Conservation (phyloP, 2,113 vertebrate species). For the Platysternon megacephalum region DNA sequence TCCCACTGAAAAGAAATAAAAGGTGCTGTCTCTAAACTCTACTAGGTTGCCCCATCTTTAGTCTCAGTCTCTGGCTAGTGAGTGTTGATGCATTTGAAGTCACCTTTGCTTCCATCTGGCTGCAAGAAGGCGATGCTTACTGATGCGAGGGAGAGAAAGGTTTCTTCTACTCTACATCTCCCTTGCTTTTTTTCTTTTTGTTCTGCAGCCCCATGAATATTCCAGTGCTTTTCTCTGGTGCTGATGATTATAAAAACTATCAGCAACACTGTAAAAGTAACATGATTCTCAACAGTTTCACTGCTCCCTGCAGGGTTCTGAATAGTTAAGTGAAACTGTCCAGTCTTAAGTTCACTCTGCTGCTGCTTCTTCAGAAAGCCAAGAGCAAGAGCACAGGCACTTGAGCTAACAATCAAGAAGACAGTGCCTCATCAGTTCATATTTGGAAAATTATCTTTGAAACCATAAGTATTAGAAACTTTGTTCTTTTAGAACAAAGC, state of each 20-base stretch:
- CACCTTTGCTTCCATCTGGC: not conserved
- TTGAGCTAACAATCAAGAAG: not conserved
- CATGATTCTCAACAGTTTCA: not conserved
- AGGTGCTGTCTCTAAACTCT: not conserved
- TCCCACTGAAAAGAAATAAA: not conserved
- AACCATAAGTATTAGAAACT: not conserved
- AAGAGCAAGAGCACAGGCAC: not conserved
- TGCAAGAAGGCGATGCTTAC: not conserved
- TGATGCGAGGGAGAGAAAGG: not conserved
- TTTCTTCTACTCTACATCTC: not conserved
- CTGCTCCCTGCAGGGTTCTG: not conserved
- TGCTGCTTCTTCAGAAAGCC: not conserved
- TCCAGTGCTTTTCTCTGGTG: not conserved
- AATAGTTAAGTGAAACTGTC: not conserved
- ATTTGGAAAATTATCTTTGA: not conserved
- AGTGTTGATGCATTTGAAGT: not conserved
- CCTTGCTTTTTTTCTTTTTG: not conserved
- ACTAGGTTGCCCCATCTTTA: not conserved
- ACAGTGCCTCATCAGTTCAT: not conserved
- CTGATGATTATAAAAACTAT: not conserved
- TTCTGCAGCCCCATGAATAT: not conserved
- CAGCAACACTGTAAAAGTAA: not conserved
- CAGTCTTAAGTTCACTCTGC: not conserved
- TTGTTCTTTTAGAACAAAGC: not conserved
- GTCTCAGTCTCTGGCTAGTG: not conserved